Percentiles rank a stretch among this genome's conserved stretches.
phyloP scores from a whole-genome alignment of 2,797 vertebrate genomes.

The Acridotheres tristis region DNA sequence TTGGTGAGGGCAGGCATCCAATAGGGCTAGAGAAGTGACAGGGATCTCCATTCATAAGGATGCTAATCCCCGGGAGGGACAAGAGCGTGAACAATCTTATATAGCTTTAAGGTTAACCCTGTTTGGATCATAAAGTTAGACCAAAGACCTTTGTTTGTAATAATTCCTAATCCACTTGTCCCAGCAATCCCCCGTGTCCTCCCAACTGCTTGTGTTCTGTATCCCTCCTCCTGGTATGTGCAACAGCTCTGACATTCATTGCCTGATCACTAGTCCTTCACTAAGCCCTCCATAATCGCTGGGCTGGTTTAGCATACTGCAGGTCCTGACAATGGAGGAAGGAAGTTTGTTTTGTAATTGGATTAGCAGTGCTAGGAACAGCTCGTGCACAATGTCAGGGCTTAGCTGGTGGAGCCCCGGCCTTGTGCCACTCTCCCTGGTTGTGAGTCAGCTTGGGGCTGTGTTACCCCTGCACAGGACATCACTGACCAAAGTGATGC shows the following conservation, averaged over 20 bases:
- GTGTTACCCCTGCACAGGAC: not conserved
- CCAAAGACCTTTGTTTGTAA: not conserved
- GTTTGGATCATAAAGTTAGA: not conserved
- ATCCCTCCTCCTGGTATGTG: not conserved
- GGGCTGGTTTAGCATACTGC: not conserved
- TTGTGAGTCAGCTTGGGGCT: not conserved
- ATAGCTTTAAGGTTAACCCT: not conserved
- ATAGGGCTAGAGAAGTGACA: not conserved
- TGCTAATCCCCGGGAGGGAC: not conserved
- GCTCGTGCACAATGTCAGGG: accelerated
- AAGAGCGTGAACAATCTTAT: not conserved
- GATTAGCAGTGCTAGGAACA: constrained; percentile 35
- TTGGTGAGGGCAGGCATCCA: not conserved
- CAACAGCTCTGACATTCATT: not conserved
- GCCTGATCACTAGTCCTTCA: not conserved
- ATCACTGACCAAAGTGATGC: not conserved
- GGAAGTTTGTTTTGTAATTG: constrained; percentile 42
- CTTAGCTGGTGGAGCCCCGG: not conserved
- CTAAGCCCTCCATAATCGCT: not conserved
- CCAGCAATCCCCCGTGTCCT: not conserved
- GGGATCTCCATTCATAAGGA: not conserved
- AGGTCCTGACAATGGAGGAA: not conserved
- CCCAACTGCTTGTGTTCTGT: not conserved
- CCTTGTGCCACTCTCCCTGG: not conserved
- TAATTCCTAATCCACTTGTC: not conserved